A percentile compares a stretch with the other conserved stretches of the same genome.
phyloP scores from a whole-genome alignment of 2,113 vertebrate genomes.

The Solea senegalensis region DNA sequence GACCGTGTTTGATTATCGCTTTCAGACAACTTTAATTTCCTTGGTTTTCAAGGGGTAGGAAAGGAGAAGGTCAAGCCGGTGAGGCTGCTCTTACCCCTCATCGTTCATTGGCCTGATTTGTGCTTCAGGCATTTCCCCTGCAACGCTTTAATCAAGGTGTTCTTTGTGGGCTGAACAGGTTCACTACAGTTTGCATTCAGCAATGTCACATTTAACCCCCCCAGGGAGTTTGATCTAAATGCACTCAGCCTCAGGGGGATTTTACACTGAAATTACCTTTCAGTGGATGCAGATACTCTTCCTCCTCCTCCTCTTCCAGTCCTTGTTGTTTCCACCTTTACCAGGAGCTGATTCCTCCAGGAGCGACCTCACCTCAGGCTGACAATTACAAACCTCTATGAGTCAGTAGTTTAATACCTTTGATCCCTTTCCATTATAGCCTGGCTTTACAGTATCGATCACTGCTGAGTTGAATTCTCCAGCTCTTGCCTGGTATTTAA shows the following conservation, averaged over 20 bases:
- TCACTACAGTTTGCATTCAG: not conserved
- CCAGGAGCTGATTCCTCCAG: constrained; percentile 34
- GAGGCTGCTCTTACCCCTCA: constrained; percentile 11
- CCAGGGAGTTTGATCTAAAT: constrained; percentile 10
- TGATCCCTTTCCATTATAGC: constrained; percentile 38
- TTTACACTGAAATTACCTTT: constrained; percentile 42
- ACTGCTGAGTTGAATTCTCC: constrained; percentile 7
- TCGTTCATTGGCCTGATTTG: constrained; percentile 13
- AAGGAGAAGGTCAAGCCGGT: not conserved
- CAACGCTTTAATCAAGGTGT: constrained; percentile 25
- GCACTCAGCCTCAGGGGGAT: constrained; percentile 5
- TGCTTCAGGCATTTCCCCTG: constrained; percentile 16
- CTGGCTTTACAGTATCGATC: constrained; percentile 47
- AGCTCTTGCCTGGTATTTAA: constrained; percentile 22
- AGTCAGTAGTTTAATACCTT: constrained; percentile 35
- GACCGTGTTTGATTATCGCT: constrained; percentile 28
- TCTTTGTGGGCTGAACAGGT: constrained; percentile 15
- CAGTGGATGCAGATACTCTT: constrained; percentile 27
- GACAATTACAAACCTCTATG: constrained; percentile 38
- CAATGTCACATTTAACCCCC: constrained; percentile 16
- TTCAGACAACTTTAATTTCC: not conserved
- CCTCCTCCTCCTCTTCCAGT: not conserved
- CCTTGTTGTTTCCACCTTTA: constrained; percentile 33
- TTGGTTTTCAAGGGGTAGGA: not conserved
- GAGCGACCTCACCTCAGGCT: constrained; percentile 31